phyloP scores from a whole-genome alignment of 2,113 vertebrate genomes.

The Triplophysa dalaica region DNA sequence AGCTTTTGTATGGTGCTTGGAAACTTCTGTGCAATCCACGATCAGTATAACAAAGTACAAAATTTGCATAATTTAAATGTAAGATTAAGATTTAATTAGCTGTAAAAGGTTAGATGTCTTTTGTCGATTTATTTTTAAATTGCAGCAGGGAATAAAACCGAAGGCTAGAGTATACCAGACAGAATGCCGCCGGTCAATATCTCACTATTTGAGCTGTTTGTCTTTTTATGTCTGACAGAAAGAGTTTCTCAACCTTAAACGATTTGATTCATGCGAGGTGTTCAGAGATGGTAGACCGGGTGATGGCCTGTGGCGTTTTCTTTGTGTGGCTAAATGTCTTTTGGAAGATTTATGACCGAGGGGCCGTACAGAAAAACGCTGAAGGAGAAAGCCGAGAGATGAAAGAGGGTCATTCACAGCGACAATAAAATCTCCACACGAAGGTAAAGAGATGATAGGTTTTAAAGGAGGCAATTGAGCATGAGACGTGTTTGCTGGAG shows the following conservation, averaged over 20 bases:
- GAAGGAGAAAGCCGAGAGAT: slow-evolving; percentile 6
- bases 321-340: slow-evolving; percentile 38
- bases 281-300: slow-evolving; percentile 27
- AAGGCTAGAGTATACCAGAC: not conserved
- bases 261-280: slow-evolving; percentile 37
- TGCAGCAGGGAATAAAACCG: not conserved
- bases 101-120: slow-evolving; percentile 4
- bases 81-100: not conserved
- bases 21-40: not conserved
- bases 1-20: not conserved
- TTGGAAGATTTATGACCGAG: slow-evolving; percentile 41
- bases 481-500: not conserved
- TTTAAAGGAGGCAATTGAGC: not conserved
- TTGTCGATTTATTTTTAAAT: not conserved
- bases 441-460: slow-evolving; percentile 38
- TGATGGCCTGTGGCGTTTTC: slow-evolving; percentile 46
- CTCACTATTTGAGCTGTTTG: not conserved
- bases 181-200: not conserved
- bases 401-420: slow-evolving; percentile 23
- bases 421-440: slow-evolving; percentile 31
- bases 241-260: slow-evolving; percentile 40
- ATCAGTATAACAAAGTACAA: not conserved
- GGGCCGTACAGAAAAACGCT: slow-evolving; percentile 31
- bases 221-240: slow-evolving; percentile 34
- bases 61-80: not conserved